Conservation (phyloP, 2,888 invertebrate genomes). For the Standfussiana lucernea region DNA sequence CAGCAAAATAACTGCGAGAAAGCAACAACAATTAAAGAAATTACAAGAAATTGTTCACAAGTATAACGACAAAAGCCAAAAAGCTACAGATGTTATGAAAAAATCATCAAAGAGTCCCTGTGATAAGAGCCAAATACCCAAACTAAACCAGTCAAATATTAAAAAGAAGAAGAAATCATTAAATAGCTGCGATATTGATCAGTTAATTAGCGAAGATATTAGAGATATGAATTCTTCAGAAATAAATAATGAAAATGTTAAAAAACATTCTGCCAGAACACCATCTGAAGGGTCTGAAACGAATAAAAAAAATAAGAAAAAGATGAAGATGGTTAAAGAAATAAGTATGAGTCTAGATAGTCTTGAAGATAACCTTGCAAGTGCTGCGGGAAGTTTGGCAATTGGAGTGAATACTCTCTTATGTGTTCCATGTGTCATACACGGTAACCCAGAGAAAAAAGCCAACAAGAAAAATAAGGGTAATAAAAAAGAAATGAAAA, state of each 20-base stretch:
- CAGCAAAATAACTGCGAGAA: slow-evolving; percentile 77
- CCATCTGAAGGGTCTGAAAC: slow-evolving; percentile 49
- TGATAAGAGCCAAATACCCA: slow-evolving; percentile 82
- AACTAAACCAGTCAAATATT: slow-evolving; percentile 71
- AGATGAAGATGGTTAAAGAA: slow-evolving; percentile 75
- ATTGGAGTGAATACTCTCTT: slow-evolving; percentile 83
- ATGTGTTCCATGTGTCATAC: slow-evolving; percentile 86
- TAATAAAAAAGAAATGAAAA: slow-evolving; percentile 52
- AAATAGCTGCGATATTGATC: slow-evolving; percentile 51
- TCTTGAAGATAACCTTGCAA: slow-evolving; percentile 76
- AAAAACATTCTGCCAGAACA: slow-evolving; percentile 44
- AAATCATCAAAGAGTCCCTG: slow-evolving; percentile 52
- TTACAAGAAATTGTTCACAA: slow-evolving; percentile 84
- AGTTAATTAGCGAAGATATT: slow-evolving; percentile 52
- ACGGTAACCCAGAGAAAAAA: slow-evolving; percentile 76
- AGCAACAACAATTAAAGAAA: slow-evolving; percentile 83
- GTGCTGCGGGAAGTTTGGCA: slow-evolving; percentile 61
- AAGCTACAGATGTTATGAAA: slow-evolving; percentile 67
- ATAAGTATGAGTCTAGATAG: slow-evolving; percentile 86
- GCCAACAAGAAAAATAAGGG: slow-evolving; percentile 53
- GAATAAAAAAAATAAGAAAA: slow-evolving; percentile 57
- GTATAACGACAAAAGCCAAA: slow-evolving; percentile 79
- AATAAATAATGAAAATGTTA: slow-evolving; percentile 54
- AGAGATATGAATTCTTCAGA: slow-evolving; percentile 42
- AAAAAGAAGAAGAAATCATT: slow-evolving; percentile 60